Evolutionary conservation across 2,888 invertebrate species (phyloP).

Genomic region (Embidobia sp.): DNA sequence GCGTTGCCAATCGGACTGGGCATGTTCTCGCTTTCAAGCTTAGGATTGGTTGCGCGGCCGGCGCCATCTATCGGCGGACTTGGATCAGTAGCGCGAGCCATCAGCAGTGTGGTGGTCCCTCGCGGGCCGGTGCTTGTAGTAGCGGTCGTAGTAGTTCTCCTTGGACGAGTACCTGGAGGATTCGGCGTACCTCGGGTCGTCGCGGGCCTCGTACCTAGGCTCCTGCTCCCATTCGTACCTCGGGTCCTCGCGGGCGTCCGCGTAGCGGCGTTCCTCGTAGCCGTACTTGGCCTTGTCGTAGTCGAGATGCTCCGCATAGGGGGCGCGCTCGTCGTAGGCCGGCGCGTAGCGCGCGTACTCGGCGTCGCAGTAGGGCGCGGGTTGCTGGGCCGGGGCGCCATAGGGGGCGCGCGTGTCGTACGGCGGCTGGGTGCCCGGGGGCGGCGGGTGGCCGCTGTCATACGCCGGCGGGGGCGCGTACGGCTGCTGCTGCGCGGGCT

Average conservation of each 20-base stretch:
- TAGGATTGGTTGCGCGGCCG: background rate
- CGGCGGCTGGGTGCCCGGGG: constrained; percentile 12
- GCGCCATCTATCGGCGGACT: constrained; percentile 24
- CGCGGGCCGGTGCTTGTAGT: constrained; percentile 79
- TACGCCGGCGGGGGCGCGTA: constrained; percentile 29
- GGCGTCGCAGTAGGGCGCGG: constrained; percentile 30
- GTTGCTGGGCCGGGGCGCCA: constrained; percentile 23
- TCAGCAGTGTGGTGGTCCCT: constrained; percentile 78
- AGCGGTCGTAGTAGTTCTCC: constrained; percentile 80
- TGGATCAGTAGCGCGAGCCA: constrained; percentile 76
- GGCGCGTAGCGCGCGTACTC: constrained; percentile 51
- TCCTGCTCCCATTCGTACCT: constrained; percentile 69
- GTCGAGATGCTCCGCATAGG: constrained; percentile 66
- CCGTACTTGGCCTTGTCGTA: constrained; percentile 73
- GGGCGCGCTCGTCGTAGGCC: constrained; percentile 50
- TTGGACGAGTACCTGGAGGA: constrained; percentile 72
- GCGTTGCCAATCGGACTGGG: no score
- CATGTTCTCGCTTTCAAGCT: no score
- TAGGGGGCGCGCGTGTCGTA: constrained; percentile 62
- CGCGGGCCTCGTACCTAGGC: constrained; percentile 67
- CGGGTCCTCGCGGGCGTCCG: constrained; percentile 47
- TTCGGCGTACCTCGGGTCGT: constrained; percentile 71
- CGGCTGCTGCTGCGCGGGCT: constrained; percentile 24
- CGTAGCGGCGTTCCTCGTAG: constrained; percentile 68
- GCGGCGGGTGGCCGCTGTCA: constrained; percentile 6